Base-by-base conservation (phyloP, 2,113 vertebrate species). In the Hiodon alosoides region DNA sequence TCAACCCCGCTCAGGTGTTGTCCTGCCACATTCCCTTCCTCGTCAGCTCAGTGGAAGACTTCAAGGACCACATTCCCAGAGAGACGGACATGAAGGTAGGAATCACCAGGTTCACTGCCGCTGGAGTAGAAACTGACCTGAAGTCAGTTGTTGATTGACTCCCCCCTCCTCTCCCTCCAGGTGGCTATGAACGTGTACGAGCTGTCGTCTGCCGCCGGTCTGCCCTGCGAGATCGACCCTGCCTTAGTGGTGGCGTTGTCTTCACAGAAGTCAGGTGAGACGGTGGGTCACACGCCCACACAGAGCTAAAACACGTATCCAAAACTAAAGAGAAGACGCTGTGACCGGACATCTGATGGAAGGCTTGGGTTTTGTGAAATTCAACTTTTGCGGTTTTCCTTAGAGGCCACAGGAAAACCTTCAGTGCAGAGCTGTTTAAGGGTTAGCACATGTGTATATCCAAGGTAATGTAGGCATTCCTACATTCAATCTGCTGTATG, bases 151-250 rank as follows among this genome's bases (percentile, higher is more conserved):
- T 73, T 65, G 11, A 16, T 47, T n/a, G n/a, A 31, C n/a, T 57
- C 7, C 65, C 17, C 48, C 8, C 47, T 51, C n/a, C 4, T 47
- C 51, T 4, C 17, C 17, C 14, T 58, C 58, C 80, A 99, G 96
- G 97, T 99, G 91, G 97, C 97, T 82, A 99, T 99, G 97, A 99
- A 98, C 69, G 97, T 99, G 60, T 99, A 99, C 71, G 97, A 99
- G 81, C 89, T 99, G 72, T 99, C 97, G 5, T 99, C 97, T n/a
- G 97, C 97, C 14, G 96, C 97, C 66, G 97, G 97, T 55, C 83
- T 99, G 72, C 96, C 96, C 72, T 98, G 96, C 74, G 96, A 98
- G 87, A 98, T 98, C 62, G 96, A 99, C 87, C 97, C 97, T 3
- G 97, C 97, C 4, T 89, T 98, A 81, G 96, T 99, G 0, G 96